These are phyloP conservation scores for Betta splendens DNA, from an alignment of 2,797 vertebrate genomes.

Conservation along the genomic window DNA sequence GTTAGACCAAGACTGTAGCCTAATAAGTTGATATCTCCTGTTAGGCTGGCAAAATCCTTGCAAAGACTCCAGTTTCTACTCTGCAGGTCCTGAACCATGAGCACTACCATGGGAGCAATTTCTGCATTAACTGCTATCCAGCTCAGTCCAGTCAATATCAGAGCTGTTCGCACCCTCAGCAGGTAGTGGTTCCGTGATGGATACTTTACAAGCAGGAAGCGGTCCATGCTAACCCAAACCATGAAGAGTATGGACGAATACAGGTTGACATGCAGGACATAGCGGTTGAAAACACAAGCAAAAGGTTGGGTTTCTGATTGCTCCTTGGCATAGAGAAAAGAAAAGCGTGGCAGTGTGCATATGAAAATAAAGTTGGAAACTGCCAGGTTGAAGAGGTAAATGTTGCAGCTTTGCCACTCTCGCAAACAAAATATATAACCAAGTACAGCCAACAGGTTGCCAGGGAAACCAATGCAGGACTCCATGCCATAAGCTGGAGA, in stretches of 20 bases:
- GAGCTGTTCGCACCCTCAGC: constrained; percentile 72
- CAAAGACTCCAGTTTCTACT: constrained; percentile 56
- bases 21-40: constrained; percentile 58
- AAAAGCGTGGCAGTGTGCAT: constrained; percentile 87
- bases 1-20: constrained; percentile 87
- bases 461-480: constrained; percentile 83
- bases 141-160: constrained; percentile 70
- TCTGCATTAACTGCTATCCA: constrained; percentile 85
- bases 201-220: constrained; percentile 83
- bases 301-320: background rate
- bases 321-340: constrained; percentile 77
- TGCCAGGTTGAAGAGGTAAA: constrained; percentile 91
- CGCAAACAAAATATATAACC: constrained; percentile 88
- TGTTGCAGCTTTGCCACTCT: constrained; percentile 86
- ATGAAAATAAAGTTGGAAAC: constrained; percentile 88
- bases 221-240: constrained; percentile 84
- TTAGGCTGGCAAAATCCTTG: constrained; percentile 83
- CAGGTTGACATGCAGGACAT: constrained; percentile 87
- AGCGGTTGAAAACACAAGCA: constrained; percentile 83
- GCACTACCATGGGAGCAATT: constrained; percentile 79
- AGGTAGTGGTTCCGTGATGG: constrained; percentile 83
- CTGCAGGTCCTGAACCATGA: constrained; percentile 69
- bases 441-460: constrained; percentile 82
- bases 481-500: constrained; percentile 82
- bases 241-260: constrained; percentile 93